Base-by-base conservation (phyloP, 2,888 invertebrate species). In the Helicoverpa assulta region DNA sequence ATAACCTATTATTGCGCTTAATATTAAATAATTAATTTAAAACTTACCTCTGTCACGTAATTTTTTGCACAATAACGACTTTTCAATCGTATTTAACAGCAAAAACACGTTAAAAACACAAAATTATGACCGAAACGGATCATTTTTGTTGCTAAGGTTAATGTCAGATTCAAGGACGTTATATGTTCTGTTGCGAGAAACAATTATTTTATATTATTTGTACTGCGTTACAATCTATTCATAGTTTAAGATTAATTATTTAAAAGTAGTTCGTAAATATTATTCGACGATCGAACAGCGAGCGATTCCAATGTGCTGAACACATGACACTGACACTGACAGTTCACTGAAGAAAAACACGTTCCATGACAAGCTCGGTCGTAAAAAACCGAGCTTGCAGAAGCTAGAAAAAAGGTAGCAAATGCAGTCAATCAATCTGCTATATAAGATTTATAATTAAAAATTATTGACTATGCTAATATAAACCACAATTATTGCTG, bases 151-250 rank as follows among this genome's bases (percentile, higher is more conserved):
- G 3, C n/a, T 16, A 72, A 79, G 79, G 74, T 76, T 70, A 83
- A 70, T 79, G 82, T 80, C 81, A 75, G 57, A 47, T 57, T 73
- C 83, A 82, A 82, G 83, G 82, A 57, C 79, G 61, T 19, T 6
- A 26, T 43, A 29, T 40, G 14, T 19, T 14, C 43, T 10, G 33
- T 47, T 50, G 26, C 19, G 26, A 4, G 10, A 6, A 70, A 21
- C 21, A 10, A 26, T 26, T 43, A 47, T 60, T 14, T 52, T 33
- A 29, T 68, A 8, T 58, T 61, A 26, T 69, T 73, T 64, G 29
- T 66, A 58, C 43, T 66, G 12, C 12, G 19, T 14, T 29, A 33
- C 0, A 0, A 21, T 61, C 18, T 57, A 68, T 58, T 66, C 54
- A 69, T 65, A 29, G 0, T 71, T 47, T n/a, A 47, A n/a, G n/a